Percentiles rank a stretch among this genome's conserved stretches.
These are phyloP conservation scores for Brachionus rotundiformis DNA, from an alignment of 1,140 invertebrate genomes.

Conservation along the genomic window DNA sequence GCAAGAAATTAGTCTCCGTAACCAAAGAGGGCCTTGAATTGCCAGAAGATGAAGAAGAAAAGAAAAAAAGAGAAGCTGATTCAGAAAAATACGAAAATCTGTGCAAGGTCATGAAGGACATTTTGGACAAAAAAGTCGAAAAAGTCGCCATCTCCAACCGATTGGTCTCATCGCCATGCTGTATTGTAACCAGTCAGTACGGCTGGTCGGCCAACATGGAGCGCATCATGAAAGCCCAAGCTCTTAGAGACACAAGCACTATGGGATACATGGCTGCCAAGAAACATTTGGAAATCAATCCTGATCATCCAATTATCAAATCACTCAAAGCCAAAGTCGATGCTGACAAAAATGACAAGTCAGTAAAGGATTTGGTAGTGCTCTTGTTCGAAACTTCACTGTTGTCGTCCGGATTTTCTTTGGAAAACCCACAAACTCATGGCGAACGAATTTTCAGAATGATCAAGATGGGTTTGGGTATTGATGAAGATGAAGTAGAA, in stretches of 20 bases:
- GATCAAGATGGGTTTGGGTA: constrained; percentile 91
- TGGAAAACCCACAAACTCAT: constrained; percentile 64
- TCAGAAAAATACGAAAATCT: constrained; percentile 71
- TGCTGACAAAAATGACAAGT: constrained; percentile 94
- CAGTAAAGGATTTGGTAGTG: constrained; percentile 70
- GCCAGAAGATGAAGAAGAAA: constrained; percentile 82
- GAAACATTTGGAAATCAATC: constrained; percentile 77
- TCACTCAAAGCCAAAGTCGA: constrained; percentile 84
- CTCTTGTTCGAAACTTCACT: constrained; percentile 64
- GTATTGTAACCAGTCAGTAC: constrained; percentile 96
- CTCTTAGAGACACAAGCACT: constrained; percentile 86
- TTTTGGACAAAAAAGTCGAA: constrained; percentile 94
- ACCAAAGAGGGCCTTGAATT: constrained; percentile 96
- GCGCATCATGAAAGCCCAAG: constrained; percentile 98
- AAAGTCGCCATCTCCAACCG: constrained; percentile 89
- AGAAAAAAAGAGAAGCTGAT: constrained; percentile 84
- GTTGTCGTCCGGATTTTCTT: constrained; percentile 61
- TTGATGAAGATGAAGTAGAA: constrained; percentile 75
- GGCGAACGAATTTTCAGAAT: constrained; percentile 73
- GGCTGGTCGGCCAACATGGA: constrained; percentile 99
- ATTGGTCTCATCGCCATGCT: constrained; percentile 92
- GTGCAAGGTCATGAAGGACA: constrained; percentile 97
- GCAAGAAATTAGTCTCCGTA: constrained; percentile 90
- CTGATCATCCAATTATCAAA: constrained; percentile 93
- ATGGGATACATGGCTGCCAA: constrained; percentile 92